phyloP scores from a whole-genome alignment of 2,113 vertebrate species.

The Theropithecus gelada region DNA sequence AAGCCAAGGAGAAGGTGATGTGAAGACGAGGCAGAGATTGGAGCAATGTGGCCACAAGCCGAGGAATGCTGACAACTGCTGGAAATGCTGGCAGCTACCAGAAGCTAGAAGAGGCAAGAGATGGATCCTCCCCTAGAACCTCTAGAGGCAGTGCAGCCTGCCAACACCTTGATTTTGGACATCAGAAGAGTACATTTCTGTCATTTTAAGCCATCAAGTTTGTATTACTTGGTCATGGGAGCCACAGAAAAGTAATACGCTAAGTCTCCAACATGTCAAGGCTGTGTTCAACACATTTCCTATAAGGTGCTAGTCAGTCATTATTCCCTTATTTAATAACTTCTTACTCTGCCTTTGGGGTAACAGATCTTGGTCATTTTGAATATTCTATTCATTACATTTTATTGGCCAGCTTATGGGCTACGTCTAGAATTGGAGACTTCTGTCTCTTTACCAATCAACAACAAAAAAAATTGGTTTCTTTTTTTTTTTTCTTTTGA shows the following conservation, averaged over 20 bases:
- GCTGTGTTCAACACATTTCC: neutral
- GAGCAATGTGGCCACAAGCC: neutral
- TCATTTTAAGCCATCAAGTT: neutral
- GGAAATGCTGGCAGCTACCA: neutral
- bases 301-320: rapidly evolving
- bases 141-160: neutral
- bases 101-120: neutral
- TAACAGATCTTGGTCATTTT: neutral
- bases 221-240: neutral
- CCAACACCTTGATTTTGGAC: neutral
- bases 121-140: neutral
- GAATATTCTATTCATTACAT: neutral
- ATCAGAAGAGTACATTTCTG: neutral
- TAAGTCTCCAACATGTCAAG: neutral
- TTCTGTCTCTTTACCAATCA: neutral
- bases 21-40: neutral
- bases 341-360: neutral
- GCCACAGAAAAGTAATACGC: neutral
- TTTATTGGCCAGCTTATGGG: neutral
- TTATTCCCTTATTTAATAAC: neutral
- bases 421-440: neutral
- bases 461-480: neutral
- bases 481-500: too few relatives aligned
- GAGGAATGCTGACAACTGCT: neutral
- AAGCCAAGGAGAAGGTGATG: neutral